Base-by-base conservation (phyloP, 2,113 vertebrate genomes). In the Trogon surrucura region DNA sequence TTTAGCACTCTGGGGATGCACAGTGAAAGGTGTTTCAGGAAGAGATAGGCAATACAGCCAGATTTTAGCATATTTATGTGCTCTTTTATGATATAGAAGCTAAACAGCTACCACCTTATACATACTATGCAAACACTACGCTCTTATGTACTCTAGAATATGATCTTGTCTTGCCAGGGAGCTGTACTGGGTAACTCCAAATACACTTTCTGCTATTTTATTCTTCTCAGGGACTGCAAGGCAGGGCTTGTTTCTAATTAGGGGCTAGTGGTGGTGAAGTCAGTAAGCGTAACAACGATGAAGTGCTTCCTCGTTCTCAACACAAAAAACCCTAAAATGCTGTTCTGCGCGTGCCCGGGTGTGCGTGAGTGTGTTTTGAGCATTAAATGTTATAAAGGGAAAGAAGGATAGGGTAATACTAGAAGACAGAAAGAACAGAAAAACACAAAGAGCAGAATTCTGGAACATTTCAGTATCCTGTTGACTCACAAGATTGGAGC, bases 391-490 rank as follows among this genome's bases (percentile, higher is more conserved):
- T 25, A 13, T 0, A 2, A 48, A 64, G 91, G 71, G 50, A 79
- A 57, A 45, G 77, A 58, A 86, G 78, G 26, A 53, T 3, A 71
- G 71, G 67, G 85, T 73, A 96, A 90, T 85, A 27, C 30, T 93
- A 88, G 61, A 51, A 96, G 71, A 65, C 80, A 93, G 83, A 82
- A 88, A 66, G 95, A 94, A 61, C 0, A 91, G 87, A 75, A 74
- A 83, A 96, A 51, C 83, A 62, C 89, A 27, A 89, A 79, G 88
- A 85, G 27, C 77, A 84, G 85, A 91, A 95, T 89, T 92, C 97
- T 97, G 97, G 97, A 96, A 96, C 74, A 16, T 96, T 96, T 96
- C 87, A 85, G 89, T 58, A 44, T 94, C 95, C 95, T 94, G 93
- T 94, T 96, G 96, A 56, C 96, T 96, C 88, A 5, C 2, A 38